phyloP scores from a whole-genome alignment of 2,113 vertebrate species.

The Hepsetus odoe region DNA sequence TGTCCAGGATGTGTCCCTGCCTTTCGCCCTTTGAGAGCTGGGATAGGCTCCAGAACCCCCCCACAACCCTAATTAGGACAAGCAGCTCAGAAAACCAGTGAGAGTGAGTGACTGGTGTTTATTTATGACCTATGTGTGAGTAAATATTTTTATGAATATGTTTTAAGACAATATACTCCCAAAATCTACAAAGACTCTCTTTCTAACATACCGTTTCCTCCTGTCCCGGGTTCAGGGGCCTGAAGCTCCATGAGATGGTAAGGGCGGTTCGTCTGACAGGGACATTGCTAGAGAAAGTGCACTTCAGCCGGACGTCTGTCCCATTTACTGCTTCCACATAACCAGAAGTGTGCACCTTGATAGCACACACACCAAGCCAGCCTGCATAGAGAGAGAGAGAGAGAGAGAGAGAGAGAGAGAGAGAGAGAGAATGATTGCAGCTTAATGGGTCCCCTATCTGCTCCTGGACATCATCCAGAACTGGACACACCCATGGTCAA shows the following conservation, averaged over 20 bases:
- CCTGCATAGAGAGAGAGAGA: conserved; percentile 62
- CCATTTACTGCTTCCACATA: conserved; percentile 87
- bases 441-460: too few species aligned
- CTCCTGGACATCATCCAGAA: too few species aligned
- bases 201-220: conserved; percentile 80
- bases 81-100: too few species aligned
- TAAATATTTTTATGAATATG: too few species aligned
- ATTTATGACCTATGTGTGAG: neutral
- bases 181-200: too few species aligned
- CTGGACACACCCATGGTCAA: too few species aligned
- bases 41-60: too few species aligned
- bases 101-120: too few species aligned
- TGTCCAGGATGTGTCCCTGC: too few species aligned
- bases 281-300: conserved; percentile 83
- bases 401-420: neutral
- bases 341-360: conserved; percentile 81
- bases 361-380: conserved; percentile 68
- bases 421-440: neutral
- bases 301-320: conserved; percentile 86
- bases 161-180: too few species aligned
- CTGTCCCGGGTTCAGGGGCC: conserved; percentile 72
- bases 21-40: too few species aligned
- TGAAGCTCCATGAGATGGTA: conserved; percentile 87
- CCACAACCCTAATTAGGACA: too few species aligned
- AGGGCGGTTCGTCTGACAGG: conserved; percentile 69